phyloP scores from a whole-genome alignment of 2,888 invertebrate species.

The Antitype chi region DNA sequence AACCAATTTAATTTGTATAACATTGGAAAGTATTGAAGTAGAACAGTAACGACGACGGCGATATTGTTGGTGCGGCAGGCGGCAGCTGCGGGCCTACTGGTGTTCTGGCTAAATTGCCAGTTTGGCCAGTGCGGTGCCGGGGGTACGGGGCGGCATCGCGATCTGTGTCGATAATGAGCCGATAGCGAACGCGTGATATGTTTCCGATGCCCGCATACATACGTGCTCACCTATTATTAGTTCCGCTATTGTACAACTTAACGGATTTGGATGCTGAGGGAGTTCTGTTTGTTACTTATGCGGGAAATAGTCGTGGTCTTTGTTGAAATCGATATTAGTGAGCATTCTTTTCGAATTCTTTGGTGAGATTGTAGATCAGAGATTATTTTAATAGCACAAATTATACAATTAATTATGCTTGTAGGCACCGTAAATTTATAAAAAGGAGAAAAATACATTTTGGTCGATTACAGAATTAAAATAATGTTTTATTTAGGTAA shows the following conservation, averaged over 20 bases:
- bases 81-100: slow-evolving; percentile 48
- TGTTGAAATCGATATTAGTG: slow-evolving; percentile 24
- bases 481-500: not conserved
- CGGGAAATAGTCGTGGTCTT: slow-evolving; percentile 32
- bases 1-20: slow-evolving; percentile 8
- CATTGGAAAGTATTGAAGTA: slow-evolving; percentile 52
- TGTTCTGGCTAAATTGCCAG: slow-evolving; percentile 50
- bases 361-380: not conserved
- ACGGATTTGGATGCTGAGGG: slow-evolving; percentile 71
- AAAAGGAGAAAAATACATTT: not conserved
- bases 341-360: not conserved
- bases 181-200: slow-evolving; percentile 61
- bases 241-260: slow-evolving; percentile 66
- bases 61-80: slow-evolving; percentile 37
- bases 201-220: slow-evolving; percentile 77
- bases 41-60: slow-evolving; percentile 32
- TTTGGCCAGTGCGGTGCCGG: slow-evolving; percentile 40
- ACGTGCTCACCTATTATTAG: slow-evolving; percentile 69
- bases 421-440: not conserved
- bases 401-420: not conserved
- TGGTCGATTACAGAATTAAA: not conserved
- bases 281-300: slow-evolving; percentile 61
- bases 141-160: slow-evolving; percentile 37
- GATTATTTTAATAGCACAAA: slow-evolving; percentile 3
- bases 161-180: slow-evolving; percentile 71